Percentiles rank a stretch among this genome's conserved stretches.
Conservation (phyloP, 2,888 invertebrate genomes). For the Morpho deidamia region DNA sequence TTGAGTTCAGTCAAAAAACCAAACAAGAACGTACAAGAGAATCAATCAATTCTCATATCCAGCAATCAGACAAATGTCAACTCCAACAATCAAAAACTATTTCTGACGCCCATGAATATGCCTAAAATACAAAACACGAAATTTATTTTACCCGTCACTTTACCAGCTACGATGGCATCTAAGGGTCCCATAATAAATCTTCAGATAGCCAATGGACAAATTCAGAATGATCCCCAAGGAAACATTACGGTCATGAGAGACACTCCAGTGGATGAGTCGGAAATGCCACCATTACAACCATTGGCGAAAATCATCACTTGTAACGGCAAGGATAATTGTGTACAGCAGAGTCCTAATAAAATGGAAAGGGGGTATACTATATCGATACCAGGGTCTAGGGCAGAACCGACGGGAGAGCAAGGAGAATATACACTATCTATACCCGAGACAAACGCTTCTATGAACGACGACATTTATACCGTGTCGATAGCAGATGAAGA, state of each 20-base stretch:
- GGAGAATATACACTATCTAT: constrained; percentile 72
- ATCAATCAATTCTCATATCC: constrained; percentile 66
- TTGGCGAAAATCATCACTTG: constrained; percentile 47
- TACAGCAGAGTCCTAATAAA: constrained; percentile 47
- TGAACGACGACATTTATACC: constrained; percentile 75
- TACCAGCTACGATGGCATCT: constrained; percentile 75
- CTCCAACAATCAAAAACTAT: constrained; percentile 73
- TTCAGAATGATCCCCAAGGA: constrained; percentile 79
- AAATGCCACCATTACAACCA: constrained; percentile 67
- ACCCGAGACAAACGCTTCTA: constrained; percentile 70
- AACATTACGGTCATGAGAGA: constrained; percentile 81
- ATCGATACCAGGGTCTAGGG: constrained; percentile 67
- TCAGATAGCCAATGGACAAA: constrained; percentile 82
- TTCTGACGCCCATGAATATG: constrained; percentile 77
- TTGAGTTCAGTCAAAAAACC: constrained; percentile 77
- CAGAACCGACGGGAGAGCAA: constrained; percentile 69
- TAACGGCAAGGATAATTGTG: constrained; percentile 53
- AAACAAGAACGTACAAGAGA: constrained; percentile 55
- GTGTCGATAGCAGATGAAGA: constrained; percentile 73
- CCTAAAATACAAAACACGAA: constrained; percentile 78
- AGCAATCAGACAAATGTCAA: constrained; percentile 62
- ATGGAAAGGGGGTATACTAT: constrained; percentile 58
- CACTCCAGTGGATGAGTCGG: constrained; percentile 47
- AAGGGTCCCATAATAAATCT: constrained; percentile 81
- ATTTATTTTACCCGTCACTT: constrained; percentile 69